Evolutionary conservation across 92 coral and sea anemone genomes (phyloP).

Genomic region (Palythoa caribaeorum): DNA sequence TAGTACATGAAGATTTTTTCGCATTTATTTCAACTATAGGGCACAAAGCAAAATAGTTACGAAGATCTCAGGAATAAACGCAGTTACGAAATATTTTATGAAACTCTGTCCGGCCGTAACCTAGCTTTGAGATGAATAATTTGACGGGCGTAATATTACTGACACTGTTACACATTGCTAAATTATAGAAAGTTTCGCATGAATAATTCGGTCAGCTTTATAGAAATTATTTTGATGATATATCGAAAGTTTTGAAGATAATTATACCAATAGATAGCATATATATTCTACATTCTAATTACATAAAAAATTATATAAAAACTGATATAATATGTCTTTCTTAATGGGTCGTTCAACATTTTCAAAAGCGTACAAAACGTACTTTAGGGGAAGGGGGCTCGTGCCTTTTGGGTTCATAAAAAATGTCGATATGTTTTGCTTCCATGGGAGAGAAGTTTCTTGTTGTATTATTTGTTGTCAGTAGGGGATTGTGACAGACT

Average conservation of each 20-base stretch:
- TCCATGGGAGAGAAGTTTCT: no score
- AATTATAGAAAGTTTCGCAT: background rate
- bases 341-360: background rate
- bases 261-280: background rate
- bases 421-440: no score
- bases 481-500: no score
- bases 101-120: background rate
- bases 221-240: background rate
- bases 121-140: background rate
- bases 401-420: no score
- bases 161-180: background rate
- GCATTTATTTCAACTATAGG: background rate
- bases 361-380: no score
- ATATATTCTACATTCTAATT: constrained; percentile 6
- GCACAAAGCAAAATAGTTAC: background rate
- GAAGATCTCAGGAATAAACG: background rate
- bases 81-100: background rate
- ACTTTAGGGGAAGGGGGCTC: no score
- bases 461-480: no score
- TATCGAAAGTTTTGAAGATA: background rate
- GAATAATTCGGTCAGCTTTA: background rate
- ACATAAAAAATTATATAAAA: background rate
- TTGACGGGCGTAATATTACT: background rate
- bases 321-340: background rate
- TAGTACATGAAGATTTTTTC: background rate